Percentiles rank a stretch among this genome's conserved stretches.
Conservation (phyloP, 2,888 invertebrate genomes). For the Dascillus cervinus region DNA sequence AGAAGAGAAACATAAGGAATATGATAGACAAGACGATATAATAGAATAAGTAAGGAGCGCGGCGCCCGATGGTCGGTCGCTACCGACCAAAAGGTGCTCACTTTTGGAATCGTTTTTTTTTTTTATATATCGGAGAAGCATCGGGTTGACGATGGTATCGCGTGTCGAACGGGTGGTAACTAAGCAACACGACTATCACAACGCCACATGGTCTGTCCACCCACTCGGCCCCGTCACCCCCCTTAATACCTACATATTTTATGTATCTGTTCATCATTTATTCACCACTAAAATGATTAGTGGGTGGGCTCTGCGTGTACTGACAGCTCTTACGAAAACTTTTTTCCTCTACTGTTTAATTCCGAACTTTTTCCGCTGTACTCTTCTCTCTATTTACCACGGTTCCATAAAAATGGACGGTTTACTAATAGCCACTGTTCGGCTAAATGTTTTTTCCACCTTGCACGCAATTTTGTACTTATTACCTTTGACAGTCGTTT, state of each 20-base stretch:
- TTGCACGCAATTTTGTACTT: constrained; percentile 16
- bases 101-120: too few species aligned
- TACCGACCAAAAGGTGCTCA: too few species aligned
- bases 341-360: constrained; percentile 23
- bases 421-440: constrained; percentile 14
- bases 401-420: constrained; percentile 15
- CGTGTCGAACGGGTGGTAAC: constrained; percentile 35
- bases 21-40: too few species aligned
- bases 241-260: constrained; percentile 36
- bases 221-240: constrained; percentile 24
- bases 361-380: constrained; percentile 19
- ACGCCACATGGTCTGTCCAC: constrained; percentile 23
- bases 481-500: too few species aligned
- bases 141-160: constrained; percentile 41
- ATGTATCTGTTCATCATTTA: constrained; percentile 39
- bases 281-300: constrained; percentile 39
- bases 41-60: too few species aligned
- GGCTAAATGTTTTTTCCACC: constrained; percentile 11
- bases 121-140: too few species aligned
- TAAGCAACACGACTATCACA: constrained; percentile 37
- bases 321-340: constrained; percentile 28
- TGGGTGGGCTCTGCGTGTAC: constrained; percentile 30
- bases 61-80: too few species aligned
- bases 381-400: too few species aligned
- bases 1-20: too few species aligned